phyloP scores from a whole-genome alignment of 2,797 vertebrate species.

The Tadarida brasiliensis region DNA sequence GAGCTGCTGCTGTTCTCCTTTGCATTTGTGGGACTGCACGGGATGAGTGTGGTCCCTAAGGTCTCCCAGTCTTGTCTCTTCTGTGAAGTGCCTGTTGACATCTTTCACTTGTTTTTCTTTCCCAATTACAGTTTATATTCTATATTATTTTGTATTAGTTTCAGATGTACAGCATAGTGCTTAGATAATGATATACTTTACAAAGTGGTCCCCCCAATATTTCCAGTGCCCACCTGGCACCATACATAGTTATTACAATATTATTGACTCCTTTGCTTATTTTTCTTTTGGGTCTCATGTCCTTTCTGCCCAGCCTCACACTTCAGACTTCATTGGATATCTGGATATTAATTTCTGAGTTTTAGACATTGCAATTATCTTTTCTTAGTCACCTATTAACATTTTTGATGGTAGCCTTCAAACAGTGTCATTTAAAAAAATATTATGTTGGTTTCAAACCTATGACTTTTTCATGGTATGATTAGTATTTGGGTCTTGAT shows the following conservation, averaged over 20 bases:
- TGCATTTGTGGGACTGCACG: not conserved
- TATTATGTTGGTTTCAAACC: not conserved
- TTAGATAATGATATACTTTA: not conserved
- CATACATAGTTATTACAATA: not conserved
- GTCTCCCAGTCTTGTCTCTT: not conserved
- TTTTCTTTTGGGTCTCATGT: not conserved
- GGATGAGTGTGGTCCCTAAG: too few relatives aligned
- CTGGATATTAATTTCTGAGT: not conserved
- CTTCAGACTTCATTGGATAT: not conserved
- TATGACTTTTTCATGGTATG: conserved; percentile 1
- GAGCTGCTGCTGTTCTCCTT: not conserved
- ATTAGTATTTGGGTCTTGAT: not conserved
- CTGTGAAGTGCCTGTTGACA: not conserved
- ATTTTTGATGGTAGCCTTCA: not conserved
- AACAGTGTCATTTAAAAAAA: not conserved
- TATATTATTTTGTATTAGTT: not conserved
- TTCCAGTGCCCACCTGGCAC: not conserved
- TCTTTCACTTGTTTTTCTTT: not conserved
- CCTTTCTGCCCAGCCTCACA: not conserved
- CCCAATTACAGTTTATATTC: not conserved
- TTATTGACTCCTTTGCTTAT: not conserved
- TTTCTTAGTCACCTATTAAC: not conserved
- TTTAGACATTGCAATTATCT: not conserved
- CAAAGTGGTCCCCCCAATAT: not conserved
- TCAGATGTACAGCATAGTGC: not conserved